Base-by-base conservation (phyloP, 1,140 invertebrate species). In the Zaprionus inermis region DNA sequence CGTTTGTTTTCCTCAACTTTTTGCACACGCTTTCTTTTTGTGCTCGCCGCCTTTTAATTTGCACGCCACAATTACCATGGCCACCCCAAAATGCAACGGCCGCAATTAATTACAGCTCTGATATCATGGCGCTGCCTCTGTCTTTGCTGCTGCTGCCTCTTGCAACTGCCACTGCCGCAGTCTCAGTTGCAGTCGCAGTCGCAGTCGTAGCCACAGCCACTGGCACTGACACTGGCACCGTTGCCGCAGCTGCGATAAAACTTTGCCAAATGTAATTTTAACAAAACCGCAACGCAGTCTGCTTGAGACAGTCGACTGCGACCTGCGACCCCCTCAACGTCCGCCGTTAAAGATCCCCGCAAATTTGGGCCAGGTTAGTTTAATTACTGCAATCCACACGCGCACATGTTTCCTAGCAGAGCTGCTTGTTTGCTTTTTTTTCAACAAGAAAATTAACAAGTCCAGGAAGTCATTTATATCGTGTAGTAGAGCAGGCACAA, bases 251-350 rank as follows among this genome's bases (percentile, higher is more conserved):
- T 78, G 84, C 84, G 81, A 89, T 89, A 89, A 89, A 89, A 89
- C 84, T 89, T 89, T 89, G 59, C 68, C 84, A 89, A 89, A 84
- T 86, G 83, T 89, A 89, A 89, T 84, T 89, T 89, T 89, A 89
- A 89, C 84, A 89, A 90, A 89, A 89, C 84, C 84, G 84, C 84
- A 89, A 75, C 84, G 80, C 85, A 81, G 81, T 78, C 83, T 88
- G 84, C 84, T 84, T 68, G 78, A 86, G 83, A 86, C 83, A 79
- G 68, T 65, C 60, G 58, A 52, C 72, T 69, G 34, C 18, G 55
- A 49, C 18, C 44, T 22, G 52, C 20, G 20, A 54, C 9, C 30
- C 30, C 5, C 2, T 5, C n/a, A n/a, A n/a, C n/a, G n/a, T n/a
- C 54, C 38, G 20, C 68, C 38, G 73, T 32, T 38, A 22, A 49